Conservation (phyloP, 1,140 invertebrate species). For the Drosophila repletoides region DNA sequence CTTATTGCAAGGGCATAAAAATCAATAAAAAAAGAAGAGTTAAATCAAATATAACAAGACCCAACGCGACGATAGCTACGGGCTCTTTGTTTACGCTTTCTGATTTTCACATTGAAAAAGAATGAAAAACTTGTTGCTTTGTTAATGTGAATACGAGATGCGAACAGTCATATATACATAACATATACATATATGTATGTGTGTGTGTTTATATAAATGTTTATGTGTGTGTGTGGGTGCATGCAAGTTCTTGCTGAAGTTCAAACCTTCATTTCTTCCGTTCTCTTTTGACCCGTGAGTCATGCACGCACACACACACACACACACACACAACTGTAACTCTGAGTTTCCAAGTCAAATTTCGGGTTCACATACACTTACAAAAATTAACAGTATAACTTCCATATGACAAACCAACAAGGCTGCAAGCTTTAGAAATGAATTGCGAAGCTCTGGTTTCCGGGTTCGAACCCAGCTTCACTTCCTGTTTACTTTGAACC, state of each 20-base stretch:
- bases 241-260: conserved; percentile 15
- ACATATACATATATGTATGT: conserved; percentile 13
- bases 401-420: too few species aligned
- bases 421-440: too few species aligned
- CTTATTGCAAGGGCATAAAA: conserved; percentile 28
- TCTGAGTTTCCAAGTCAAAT: neutral
- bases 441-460: too few species aligned
- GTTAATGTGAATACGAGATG: conserved; percentile 26
- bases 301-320: conserved; percentile 16
- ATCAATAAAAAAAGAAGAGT: conserved; percentile 58
- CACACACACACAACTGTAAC: neutral
- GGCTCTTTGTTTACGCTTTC: conserved; percentile 56
- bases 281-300: conserved; percentile 53
- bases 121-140: conserved; percentile 53
- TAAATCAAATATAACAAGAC: too few species aligned
- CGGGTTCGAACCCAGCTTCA: too few species aligned
- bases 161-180: conserved; percentile 22
- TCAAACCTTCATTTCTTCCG: conserved; percentile 17
- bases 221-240: too few species aligned
- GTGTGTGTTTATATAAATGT: too few species aligned
- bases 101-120: conserved; percentile 43
- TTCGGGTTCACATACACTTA: neutral
- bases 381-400: neutral
- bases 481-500: too few species aligned
- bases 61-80: neutral